Evolutionary conservation across 2,797 vertebrate genomes (phyloP).

Genomic region (Percopsis omiscomaycus): DNA sequence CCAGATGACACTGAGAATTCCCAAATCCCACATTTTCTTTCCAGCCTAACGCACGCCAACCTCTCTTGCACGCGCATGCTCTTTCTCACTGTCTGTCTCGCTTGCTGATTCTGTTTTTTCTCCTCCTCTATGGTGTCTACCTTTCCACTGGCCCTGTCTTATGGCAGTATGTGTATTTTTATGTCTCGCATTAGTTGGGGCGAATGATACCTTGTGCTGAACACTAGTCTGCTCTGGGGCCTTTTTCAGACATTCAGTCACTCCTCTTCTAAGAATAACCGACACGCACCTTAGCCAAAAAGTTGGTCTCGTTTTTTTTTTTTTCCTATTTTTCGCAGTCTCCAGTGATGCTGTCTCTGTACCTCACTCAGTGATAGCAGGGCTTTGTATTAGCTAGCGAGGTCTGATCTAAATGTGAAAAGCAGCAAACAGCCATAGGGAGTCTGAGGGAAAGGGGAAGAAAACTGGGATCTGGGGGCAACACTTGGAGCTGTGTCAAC

Average conservation of each 20-base stretch:
- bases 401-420: slow-evolving; percentile 74
- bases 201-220: slow-evolving; percentile 71
- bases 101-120: slow-evolving; percentile 47
- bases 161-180: slow-evolving; percentile 68
- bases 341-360: slow-evolving; percentile 60
- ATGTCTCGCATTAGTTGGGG: slow-evolving; percentile 65
- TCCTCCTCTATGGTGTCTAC: slow-evolving; percentile 65
- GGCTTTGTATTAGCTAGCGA: slow-evolving; percentile 56
- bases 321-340: slow-evolving; percentile 23
- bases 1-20: slow-evolving; percentile 63
- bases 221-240: slow-evolving; percentile 67
- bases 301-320: slow-evolving; percentile 18
- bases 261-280: slow-evolving; percentile 77
- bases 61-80: slow-evolving; percentile 11
- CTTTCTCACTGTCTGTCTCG: slow-evolving; percentile 35
- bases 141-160: slow-evolving; percentile 69
- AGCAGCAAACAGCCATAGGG: slow-evolving; percentile 58
- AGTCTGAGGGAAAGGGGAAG: slow-evolving; percentile 46
- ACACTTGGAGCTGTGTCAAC: slow-evolving; percentile 64
- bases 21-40: slow-evolving; percentile 60
- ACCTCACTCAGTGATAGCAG: slow-evolving; percentile 57
- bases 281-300: slow-evolving; percentile 60
- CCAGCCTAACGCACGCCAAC: slow-evolving; percentile 32
- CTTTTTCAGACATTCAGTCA: slow-evolving; percentile 81
- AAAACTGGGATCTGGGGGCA: slow-evolving; percentile 53